Conservation (phyloP, 2,113 vertebrate genomes). For the Callipepla squamata region DNA sequence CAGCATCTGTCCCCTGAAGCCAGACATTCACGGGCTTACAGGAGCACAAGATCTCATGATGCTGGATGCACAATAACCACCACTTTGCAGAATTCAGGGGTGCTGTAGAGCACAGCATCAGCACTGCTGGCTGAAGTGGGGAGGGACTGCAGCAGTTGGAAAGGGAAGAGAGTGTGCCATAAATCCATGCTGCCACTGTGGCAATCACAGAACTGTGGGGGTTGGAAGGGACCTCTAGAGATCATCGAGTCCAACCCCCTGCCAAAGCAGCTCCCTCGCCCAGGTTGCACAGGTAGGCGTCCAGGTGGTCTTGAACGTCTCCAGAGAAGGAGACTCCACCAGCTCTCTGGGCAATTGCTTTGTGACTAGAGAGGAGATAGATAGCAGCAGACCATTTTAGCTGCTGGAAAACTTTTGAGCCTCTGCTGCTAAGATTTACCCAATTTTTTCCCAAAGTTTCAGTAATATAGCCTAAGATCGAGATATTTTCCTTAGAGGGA, state of each 20-base stretch:
- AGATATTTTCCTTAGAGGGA: background rate
- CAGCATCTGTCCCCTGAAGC: background rate
- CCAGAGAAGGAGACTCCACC: too few species aligned
- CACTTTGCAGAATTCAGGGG: background rate
- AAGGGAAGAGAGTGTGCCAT: background rate
- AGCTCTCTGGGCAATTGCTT: background rate
- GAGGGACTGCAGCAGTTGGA: background rate
- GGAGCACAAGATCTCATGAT: background rate
- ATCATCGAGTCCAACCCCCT: too few species aligned
- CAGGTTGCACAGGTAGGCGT: too few species aligned
- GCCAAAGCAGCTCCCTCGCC: too few species aligned
- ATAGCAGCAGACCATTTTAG: background rate
- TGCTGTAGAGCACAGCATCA: background rate
- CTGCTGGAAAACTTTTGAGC: background rate
- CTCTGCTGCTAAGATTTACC: background rate
- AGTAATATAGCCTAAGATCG: background rate
- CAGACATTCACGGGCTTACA: background rate
- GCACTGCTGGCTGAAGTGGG: background rate
- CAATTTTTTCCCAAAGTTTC: background rate
- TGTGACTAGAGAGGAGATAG: background rate
- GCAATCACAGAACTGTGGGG: too few species aligned
- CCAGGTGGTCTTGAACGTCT: too few species aligned
- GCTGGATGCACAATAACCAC: background rate
- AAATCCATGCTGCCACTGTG: background rate
- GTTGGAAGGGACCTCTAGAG: too few species aligned